These are phyloP conservation scores for Drosophila lacicola DNA, from an alignment of 2,888 invertebrate species.

Conservation along the genomic window DNA sequence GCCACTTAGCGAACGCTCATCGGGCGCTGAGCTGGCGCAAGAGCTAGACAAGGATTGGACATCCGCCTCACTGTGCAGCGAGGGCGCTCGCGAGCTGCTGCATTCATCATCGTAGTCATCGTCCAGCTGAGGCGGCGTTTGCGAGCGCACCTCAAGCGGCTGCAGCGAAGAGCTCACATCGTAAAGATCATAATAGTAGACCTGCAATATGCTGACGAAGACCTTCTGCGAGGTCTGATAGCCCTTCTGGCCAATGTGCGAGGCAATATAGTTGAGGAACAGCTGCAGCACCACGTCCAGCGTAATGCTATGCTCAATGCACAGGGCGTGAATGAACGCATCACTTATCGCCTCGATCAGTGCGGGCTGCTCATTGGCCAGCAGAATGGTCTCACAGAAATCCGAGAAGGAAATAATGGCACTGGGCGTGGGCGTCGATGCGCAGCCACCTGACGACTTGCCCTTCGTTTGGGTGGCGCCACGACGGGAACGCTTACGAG, in stretches of 20 bases:
- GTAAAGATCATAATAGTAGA: constrained; percentile 85
- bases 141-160: constrained; percentile 73
- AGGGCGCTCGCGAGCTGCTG: constrained; percentile 76
- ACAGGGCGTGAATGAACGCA: constrained; percentile 83
- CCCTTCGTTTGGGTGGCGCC: constrained; percentile 19
- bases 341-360: constrained; percentile 84
- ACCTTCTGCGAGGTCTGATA: constrained; percentile 85
- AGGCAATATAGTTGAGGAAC: constrained; percentile 89
- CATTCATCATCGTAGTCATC: constrained; percentile 74
- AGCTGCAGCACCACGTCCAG: constrained; percentile 85
- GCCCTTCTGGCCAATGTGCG: constrained; percentile 87
- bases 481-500: constrained; percentile 38
- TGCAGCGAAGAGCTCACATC: constrained; percentile 78
- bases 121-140: constrained; percentile 77
- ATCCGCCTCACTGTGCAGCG: constrained; percentile 79
- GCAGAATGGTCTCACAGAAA: constrained; percentile 82
- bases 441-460: constrained; percentile 25
- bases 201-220: constrained; percentile 86
- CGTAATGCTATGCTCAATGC: constrained; percentile 82
- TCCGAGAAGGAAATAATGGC: constrained; percentile 83
- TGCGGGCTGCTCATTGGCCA: constrained; percentile 77
- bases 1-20: constrained; percentile 73
- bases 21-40: constrained; percentile 74
- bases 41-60: constrained; percentile 81
- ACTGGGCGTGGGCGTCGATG: constrained; percentile 44